phyloP scores from a whole-genome alignment of 2,797 vertebrate genomes.

The Paramormyrops hopkinsi region DNA sequence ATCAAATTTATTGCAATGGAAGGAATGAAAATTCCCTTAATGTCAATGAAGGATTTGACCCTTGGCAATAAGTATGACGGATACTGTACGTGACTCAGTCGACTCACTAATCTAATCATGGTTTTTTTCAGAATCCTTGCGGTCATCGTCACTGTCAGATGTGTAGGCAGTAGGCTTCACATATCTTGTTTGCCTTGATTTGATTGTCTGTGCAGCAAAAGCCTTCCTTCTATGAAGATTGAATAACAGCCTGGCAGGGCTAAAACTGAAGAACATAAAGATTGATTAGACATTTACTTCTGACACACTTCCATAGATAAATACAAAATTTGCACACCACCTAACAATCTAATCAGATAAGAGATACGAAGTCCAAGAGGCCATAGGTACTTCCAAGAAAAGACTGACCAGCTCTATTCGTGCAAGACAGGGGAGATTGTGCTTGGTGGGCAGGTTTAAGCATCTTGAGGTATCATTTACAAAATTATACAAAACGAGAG shows the following conservation, averaged over 20 bases:
- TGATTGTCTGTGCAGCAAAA: not conserved
- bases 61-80: not conserved
- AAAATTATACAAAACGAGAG: not conserved
- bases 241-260: not conserved
- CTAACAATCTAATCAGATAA: not conserved
- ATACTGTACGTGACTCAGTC: not conserved
- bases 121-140: not conserved
- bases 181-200: not conserved
- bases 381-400: not conserved
- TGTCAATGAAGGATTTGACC: not conserved
- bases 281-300: not conserved
- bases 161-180: not conserved
- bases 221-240: not conserved
- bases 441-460: not conserved
- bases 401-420: not conserved
- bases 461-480: not conserved
- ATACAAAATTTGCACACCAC: not conserved
- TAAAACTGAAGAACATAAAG: not conserved
- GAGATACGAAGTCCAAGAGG: not conserved
- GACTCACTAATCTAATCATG: not conserved
- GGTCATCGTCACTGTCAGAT: not conserved
- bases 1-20: not conserved
- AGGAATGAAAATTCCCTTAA: not conserved
- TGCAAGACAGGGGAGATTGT: not conserved
- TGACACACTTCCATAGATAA: not conserved